Evolutionary conservation across 2,888 invertebrate genomes (phyloP).

Genomic region (Acrobasis repandana): DNA sequence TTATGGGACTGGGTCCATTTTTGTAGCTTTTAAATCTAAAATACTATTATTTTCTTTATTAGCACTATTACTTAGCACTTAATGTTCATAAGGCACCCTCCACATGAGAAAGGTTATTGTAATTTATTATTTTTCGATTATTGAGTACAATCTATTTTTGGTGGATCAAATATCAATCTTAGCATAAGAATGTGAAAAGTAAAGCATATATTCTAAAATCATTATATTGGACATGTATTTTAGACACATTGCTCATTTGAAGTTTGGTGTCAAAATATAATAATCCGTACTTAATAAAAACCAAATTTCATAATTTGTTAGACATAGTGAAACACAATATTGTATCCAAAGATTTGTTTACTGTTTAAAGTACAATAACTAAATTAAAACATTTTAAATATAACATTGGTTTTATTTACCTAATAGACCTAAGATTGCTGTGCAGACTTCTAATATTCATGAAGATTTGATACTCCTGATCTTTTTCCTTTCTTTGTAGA

Average conservation of each 20-base stretch:
- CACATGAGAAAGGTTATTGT: slow-evolving; percentile 31
- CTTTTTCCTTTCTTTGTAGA: slow-evolving; percentile 87
- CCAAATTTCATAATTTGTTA: slow-evolving; percentile 48
- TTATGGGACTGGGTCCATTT: slow-evolving; percentile 12
- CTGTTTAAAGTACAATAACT: slow-evolving; percentile 71
- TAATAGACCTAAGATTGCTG: slow-evolving; percentile 35
- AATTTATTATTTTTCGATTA: slow-evolving; percentile 26
- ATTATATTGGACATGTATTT: slow-evolving; percentile 57
- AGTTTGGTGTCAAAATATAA: slow-evolving; percentile 45
- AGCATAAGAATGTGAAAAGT: slow-evolving; percentile 45
- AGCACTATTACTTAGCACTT: slow-evolving; percentile 35
- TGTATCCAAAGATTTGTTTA: slow-evolving; percentile 75
- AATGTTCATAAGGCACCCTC: slow-evolving; percentile 39
- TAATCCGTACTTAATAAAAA: slow-evolving; percentile 42
- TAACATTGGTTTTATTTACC: slow-evolving; percentile 44
- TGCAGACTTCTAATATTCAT: slow-evolving; percentile 32
- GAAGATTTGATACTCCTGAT: slow-evolving; percentile 85
- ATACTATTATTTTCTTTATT: slow-evolving; percentile 14
- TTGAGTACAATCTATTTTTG: slow-evolving; percentile 27
- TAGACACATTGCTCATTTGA: slow-evolving; percentile 48
- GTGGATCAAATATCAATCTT: slow-evolving; percentile 23
- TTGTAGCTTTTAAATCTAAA: not conserved
- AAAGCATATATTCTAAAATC: slow-evolving; percentile 80
- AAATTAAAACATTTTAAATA: slow-evolving; percentile 63
- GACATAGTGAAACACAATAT: slow-evolving; percentile 55